Conservation (phyloP, 1,140 invertebrate genomes). For the Carposina sasakii region DNA sequence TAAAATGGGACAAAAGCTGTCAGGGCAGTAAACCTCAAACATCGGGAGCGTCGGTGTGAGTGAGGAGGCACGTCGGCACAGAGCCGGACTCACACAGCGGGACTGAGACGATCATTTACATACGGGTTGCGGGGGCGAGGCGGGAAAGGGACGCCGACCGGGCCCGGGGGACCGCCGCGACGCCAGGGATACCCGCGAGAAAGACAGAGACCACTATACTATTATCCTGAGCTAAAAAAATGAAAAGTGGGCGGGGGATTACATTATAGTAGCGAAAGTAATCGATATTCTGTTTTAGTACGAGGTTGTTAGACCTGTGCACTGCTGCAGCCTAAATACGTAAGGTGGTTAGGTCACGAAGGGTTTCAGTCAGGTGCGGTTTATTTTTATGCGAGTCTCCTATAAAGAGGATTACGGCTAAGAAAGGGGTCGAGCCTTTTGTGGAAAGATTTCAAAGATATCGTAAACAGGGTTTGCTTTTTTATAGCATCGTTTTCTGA, state of each 20-base stretch:
- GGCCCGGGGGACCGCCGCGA: slow-evolving; percentile 35
- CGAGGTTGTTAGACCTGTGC: slow-evolving; percentile 60
- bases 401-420: slow-evolving; percentile 23
- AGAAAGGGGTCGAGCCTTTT: no score
- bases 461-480: slow-evolving; percentile 25
- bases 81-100: slow-evolving; percentile 40
- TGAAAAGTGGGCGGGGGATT: slow-evolving; percentile 73
- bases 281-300: slow-evolving; percentile 75
- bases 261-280: slow-evolving; percentile 75
- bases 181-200: slow-evolving; percentile 32
- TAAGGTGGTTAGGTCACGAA: slow-evolving; percentile 43
- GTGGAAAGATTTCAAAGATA: slow-evolving; percentile 15
- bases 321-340: slow-evolving; percentile 63
- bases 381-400: slow-evolving; percentile 26
- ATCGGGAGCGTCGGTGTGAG: slow-evolving; percentile 33
- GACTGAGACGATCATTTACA: slow-evolving; percentile 66
- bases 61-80: slow-evolving; percentile 23
- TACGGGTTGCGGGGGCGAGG: slow-evolving; percentile 49
- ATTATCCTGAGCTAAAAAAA: slow-evolving; percentile 74
- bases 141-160: slow-evolving; percentile 55
- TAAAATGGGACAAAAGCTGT: slow-evolving; percentile 68
- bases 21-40: slow-evolving; percentile 67
- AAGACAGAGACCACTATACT: slow-evolving; percentile 68
- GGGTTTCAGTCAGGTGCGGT: slow-evolving; percentile 17
- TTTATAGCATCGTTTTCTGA: slow-evolving; percentile 11